Evolutionary conservation across 2,113 vertebrate species (phyloP), one percentile per base, ranked within the genome.

Genomic region (Jaculus jaculus): DNA sequence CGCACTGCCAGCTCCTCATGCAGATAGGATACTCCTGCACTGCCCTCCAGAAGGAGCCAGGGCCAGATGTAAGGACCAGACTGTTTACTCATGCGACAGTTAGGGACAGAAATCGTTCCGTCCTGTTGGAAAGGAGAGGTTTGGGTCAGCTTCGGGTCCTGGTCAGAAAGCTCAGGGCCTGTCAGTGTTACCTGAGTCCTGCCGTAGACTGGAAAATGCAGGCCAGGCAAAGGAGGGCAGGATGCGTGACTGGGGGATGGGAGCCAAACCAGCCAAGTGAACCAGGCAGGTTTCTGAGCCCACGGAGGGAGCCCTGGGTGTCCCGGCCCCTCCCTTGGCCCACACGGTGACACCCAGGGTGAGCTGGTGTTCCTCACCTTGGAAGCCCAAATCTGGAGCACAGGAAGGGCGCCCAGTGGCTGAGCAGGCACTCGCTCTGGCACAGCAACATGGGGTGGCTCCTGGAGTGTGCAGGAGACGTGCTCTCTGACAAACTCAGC

Each of bases 71-170:
- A 34, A 71, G 89, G 34, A 69, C 60, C 61, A 39, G 4, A 26
- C 3, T 0, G 4, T 28, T 34, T 16, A 74, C 72, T 24, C 9
- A 1, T 28, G 51, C 16, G 61, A 37, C 72, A 58, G 63, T 30
- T 9, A 89, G 47, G 72, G 84, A 69, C 15, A 47, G 84, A 10
- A 3, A 74, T 51, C 34, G n/a, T n/a, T 51, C 5, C 2, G 84
- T 28, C 79, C 92, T 93, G 79, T 8, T 6, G 77, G 63, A 60
- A 84, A 88, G 89, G 69, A 74, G 65, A 84, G 85, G 71, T 69
- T 30, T 4, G 5, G 75, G 32, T 63, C 26, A 7, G 65, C 51
- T 10, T 32, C 60, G 20, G 65, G 81, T n/a, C n/a, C n/a, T 87
- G 3, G 87, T 32, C 72, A 66, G 93, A 83, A 74, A 68, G 80